Evolutionary conservation across 2,888 invertebrate genomes (phyloP).

Genomic region (Junonia oenone): DNA sequence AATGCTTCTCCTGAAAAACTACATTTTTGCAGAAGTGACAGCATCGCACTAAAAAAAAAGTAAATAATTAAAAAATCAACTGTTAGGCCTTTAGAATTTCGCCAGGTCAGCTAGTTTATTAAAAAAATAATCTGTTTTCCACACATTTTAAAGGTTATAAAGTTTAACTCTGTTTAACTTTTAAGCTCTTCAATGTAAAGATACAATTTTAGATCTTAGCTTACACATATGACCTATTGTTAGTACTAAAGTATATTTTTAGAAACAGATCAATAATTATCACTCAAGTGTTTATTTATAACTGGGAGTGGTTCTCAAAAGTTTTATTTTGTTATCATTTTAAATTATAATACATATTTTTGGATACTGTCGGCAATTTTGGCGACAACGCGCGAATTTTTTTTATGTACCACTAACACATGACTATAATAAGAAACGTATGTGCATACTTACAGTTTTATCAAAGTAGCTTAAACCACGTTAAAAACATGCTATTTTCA

Average conservation of each 20-base stretch:
- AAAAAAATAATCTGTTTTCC: too few relatives aligned
- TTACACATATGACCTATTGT: background rate
- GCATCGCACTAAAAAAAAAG: too few relatives aligned
- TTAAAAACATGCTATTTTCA: conserved; percentile 8
- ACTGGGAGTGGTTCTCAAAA: background rate
- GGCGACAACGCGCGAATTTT: background rate
- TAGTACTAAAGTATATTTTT: background rate
- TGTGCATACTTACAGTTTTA: background rate
- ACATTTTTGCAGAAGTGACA: too few relatives aligned
- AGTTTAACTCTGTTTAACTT: too few relatives aligned
- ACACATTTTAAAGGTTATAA: too few relatives aligned
- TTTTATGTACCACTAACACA: background rate
- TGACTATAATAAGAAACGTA: background rate
- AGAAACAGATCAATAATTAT: background rate
- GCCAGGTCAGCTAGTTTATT: too few relatives aligned
- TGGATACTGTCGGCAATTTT: background rate
- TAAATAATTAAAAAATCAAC: too few relatives aligned
- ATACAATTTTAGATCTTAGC: background rate
- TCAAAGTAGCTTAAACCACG: background rate
- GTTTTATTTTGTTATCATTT: background rate
- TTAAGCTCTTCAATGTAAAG: too few relatives aligned
- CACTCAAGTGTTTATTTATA: background rate
- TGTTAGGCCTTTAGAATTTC: too few relatives aligned
- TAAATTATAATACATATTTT: background rate
- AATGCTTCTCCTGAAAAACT: too few relatives aligned